Evolutionary conservation across 2,888 invertebrate genomes (phyloP), one percentile per base, ranked within the genome.

Genomic region (Eledona agricola): DNA sequence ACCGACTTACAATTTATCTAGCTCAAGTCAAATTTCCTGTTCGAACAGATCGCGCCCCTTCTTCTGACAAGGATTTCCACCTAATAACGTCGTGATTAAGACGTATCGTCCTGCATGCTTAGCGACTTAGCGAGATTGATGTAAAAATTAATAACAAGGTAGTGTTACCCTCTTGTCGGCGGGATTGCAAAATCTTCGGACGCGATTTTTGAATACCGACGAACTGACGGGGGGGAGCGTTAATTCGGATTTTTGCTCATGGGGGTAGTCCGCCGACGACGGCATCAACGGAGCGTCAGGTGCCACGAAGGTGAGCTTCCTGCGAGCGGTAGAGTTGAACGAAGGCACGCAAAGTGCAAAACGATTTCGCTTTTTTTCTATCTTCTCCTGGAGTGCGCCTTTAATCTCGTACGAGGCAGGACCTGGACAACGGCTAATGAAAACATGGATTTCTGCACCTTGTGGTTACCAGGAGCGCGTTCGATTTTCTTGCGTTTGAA

Each of bases 251-350:
- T 20, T 28, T 7, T 31, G n/a, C 5, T 25, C 26, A 26, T 40
- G 37, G 1, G 55, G 53, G 43, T 71, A 71, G 17, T 62, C 58
- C 4, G 60, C 62, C 1, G 71, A 65, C 13, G 66, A 64, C 2
- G 71, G 69, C 16, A 51, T 60, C 13, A 42, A 53, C 3, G 10
- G 16, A 0, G 54, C 55, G 23, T 69, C 69, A 5, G 50, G 38
- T 0, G 45, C 29, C 1, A 62, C 51, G 38, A 56, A 58, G 5
- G 50, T 55, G 0, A 61, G 54, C 3, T 63, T 50, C 26, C 71
- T 61, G 2, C 38, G 26, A 1, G 63, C 60, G 0, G 65, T 64
- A 3, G 55, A 52, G 19, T 62, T 62, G 34, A 72, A 72, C 1
- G 71, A 67, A 2, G 63, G 57, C 9, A 47, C 50, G 9, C 40